Evolutionary conservation across 2,888 invertebrate species (phyloP).

Genomic region (Thelaira solivaga): DNA sequence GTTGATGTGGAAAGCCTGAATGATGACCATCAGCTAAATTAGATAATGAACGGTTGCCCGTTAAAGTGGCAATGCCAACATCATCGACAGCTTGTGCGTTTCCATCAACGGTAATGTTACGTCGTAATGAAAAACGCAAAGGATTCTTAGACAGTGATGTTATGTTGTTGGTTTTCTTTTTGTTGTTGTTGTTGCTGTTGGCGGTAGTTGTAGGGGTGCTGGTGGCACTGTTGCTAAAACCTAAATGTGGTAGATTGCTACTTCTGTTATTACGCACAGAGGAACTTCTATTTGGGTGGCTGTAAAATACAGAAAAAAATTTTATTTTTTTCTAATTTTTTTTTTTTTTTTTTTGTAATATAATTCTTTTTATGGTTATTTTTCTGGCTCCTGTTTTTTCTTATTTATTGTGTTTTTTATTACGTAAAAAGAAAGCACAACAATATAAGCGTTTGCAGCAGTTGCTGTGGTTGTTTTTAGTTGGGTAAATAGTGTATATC

Average conservation of each 20-base stretch:
- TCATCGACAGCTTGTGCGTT: not conserved
- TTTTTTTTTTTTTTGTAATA: constrained; percentile 9
- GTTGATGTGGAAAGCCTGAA: constrained; percentile 21
- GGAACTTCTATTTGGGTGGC: constrained; percentile 72
- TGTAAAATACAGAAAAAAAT: constrained; percentile 52
- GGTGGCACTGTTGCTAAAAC: constrained; percentile 33
- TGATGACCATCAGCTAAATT: constrained; percentile 8
- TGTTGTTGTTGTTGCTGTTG: not conserved
- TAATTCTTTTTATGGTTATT: constrained; percentile 1
- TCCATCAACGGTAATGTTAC: constrained; percentile 16
- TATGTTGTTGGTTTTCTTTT: constrained; percentile 1
- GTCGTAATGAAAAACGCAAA: constrained; percentile 48
- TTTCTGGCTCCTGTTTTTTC: not conserved
- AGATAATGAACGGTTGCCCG: constrained; percentile 19
- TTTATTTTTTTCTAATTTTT: not conserved
- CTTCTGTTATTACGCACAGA: constrained; percentile 67
- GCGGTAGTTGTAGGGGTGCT: constrained; percentile 14
- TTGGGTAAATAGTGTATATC: not conserved
- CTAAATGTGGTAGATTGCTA: constrained; percentile 52
- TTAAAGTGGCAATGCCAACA: constrained; percentile 36
- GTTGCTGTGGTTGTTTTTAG: not conserved
- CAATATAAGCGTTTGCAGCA: not conserved
- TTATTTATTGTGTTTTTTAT: constrained; percentile 19
- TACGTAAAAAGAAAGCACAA: not conserved
- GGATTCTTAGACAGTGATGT: constrained; percentile 45